Conservation (phyloP, 2,888 invertebrate species). For the Bellardia pandia region DNA sequence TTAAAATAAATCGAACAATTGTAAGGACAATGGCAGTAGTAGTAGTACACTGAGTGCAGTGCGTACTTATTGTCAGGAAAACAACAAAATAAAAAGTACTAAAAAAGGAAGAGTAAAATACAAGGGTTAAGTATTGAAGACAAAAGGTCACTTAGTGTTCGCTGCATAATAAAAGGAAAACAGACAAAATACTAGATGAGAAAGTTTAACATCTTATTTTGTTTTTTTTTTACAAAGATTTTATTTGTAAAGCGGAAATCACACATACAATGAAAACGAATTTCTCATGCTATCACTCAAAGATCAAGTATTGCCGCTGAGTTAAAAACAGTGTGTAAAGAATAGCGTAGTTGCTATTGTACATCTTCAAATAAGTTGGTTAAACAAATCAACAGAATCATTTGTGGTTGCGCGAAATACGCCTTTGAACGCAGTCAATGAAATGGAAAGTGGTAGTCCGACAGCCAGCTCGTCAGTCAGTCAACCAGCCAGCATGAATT, state of each 20-base stretch:
- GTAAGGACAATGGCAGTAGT: conserved; percentile 12
- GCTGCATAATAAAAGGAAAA: conserved; percentile 1
- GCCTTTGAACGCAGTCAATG: conserved; percentile 61
- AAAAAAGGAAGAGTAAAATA: conserved; percentile 23
- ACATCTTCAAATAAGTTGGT: conserved; percentile 51
- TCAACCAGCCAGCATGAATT: conserved; percentile 65
- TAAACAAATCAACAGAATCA: conserved; percentile 57
- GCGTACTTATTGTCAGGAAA: conserved; percentile 17
- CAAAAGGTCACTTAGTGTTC: conserved; percentile 51
- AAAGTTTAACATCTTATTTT: conserved; percentile 35
- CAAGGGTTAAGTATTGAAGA: conserved; percentile 50
- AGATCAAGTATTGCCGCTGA: conserved; percentile 57
- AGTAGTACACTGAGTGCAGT: conserved; percentile 1
- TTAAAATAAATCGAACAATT: conserved; percentile 59
- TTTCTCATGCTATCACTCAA: conserved; percentile 49
- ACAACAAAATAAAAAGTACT: conserved; percentile 22
- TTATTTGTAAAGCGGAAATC: conserved; percentile 28
- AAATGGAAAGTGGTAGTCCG: conserved; percentile 70
- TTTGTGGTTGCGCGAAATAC: conserved; percentile 31
- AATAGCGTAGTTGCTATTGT: conserved; percentile 48
- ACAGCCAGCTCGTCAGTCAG: conserved; percentile 9
- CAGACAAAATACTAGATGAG: conserved; percentile 24
- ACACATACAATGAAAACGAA: conserved; percentile 3
- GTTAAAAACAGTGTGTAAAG: conserved; percentile 10
- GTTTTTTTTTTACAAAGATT: too few relatives aligned